Evolutionary conservation across 2,888 invertebrate species (phyloP), one percentile per base, ranked within the genome.

Genomic region (Heteropelma amictum): DNA sequence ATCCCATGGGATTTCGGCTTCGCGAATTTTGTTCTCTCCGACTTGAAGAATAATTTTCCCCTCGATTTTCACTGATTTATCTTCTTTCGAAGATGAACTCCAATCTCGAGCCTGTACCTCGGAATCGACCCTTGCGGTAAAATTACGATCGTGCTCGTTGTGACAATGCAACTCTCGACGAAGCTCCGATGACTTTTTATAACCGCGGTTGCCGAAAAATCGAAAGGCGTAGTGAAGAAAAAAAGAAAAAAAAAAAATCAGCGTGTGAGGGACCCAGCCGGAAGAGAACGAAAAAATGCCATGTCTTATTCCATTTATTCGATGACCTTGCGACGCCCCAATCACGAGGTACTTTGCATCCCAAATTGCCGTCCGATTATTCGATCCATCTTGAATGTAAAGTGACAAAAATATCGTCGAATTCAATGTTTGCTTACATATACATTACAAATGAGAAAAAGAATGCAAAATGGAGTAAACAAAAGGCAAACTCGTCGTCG

Each of bases 321-420:
- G 51, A 53, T 82, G 84, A 85, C 85, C 84, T 82, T 79, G 76
- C 45, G 67, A 77, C 45, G 67, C 68, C 67, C 72, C 38, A 64
- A 58, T 17, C 30, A 14, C 69, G 51, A 77, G 63, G 56, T 58
- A 76, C 65, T 86, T 84, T 82, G 81, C 80, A 78, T 81, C 79
- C 77, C 82, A 83, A 84, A 85, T 84, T 5, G 14, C 14, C 28
- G 21, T 8, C 45, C 47, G 26, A 61, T 60, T 35, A 61, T 54
- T 56, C 40, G 14, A 38, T 42, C 42, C 23, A 35, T 60, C 26
- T 58, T 33, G 33, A 42, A 42, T 45, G 56, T 28, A 65, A 38
- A 54, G 42, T 1, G 17, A 19, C 23, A 5, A 26, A 35, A 67
- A 28, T 61, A n/a, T n/a, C n/a, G n/a, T 17, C 49, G 7, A 19